A percentile compares a stretch with the other conserved stretches of the same genome.
Conservation (phyloP, 92 coral and sea anemone species). For the Palythoa grandis region DNA sequence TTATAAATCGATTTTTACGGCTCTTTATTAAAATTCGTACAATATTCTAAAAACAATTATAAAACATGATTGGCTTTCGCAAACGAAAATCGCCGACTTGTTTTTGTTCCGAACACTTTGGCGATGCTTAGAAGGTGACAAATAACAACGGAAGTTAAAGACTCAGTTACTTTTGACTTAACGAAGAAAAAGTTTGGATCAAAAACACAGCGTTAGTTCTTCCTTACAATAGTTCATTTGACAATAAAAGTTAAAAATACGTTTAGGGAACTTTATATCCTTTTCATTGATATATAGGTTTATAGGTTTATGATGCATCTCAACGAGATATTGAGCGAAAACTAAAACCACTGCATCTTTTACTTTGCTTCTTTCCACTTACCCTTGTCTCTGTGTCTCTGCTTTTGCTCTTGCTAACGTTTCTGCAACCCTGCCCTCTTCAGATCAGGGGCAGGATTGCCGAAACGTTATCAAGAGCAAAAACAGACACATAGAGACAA, state of each 20-base stretch:
- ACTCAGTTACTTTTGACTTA: slow-evolving; percentile 9
- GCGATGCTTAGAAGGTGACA: slow-evolving; percentile 2
- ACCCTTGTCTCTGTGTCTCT: too few relatives aligned
- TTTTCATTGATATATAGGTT: not conserved
- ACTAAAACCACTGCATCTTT: too few relatives aligned
- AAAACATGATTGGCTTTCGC: not conserved
- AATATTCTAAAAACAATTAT: not conserved
- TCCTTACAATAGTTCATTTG: slow-evolving; percentile 17
- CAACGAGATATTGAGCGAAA: too few relatives aligned
- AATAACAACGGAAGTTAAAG: slow-evolving; percentile 4
- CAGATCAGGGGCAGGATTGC: too few relatives aligned
- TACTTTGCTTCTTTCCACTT: too few relatives aligned
- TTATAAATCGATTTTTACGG: not conserved
- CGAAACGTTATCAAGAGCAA: too few relatives aligned
- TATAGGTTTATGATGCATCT: not conserved
- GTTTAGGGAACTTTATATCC: slow-evolving; percentile 4
- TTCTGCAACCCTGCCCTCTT: too few relatives aligned
- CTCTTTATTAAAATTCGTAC: not conserved
- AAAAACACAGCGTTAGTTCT: slow-evolving; percentile 1
- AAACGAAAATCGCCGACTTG: too few relatives aligned
- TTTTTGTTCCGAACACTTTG: slow-evolving; percentile 2
- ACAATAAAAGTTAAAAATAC: slow-evolving; percentile 15
- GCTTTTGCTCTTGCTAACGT: too few relatives aligned
- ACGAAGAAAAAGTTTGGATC: slow-evolving; percentile 9
- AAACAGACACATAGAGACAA: too few relatives aligned